Base-by-base conservation (phyloP, 2,113 vertebrate genomes). In the Thomomys bottae region DNA sequence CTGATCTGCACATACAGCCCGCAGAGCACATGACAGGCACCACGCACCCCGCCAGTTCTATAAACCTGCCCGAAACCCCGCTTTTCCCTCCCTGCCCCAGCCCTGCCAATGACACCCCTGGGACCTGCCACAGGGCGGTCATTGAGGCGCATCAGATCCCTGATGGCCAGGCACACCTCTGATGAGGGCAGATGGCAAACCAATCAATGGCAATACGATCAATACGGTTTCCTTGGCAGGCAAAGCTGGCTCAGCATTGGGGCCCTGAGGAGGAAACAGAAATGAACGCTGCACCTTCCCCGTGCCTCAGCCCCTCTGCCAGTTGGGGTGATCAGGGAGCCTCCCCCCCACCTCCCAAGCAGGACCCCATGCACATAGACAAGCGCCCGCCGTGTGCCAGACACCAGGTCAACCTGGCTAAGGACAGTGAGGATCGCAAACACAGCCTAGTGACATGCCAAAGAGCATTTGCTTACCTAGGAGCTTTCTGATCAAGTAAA, bases 391-490 rank as follows among this genome's bases (percentile, higher is more conserved):
- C 70, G 32, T 54, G 79, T 89, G 76, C 86, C 64, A 66, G 38
- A 61, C 61, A 9, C 40, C 0, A 0, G 26, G 17, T 85, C 21
- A 68, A 15, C 23, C 4, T 1, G 23, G 75, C 45, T 11, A 45
- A 11, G 45, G 45, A 45, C 11, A 11, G 49, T 15, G 18, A 15
- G 8, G 2, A 15, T 6, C 24, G 20, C 80, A 61, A 57, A 32
- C 70, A 15, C n/a, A 45, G 85, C 84, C 66, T 42, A 28, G 45
- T 49, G 45, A 49, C 36, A 61, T 28, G 75, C 5, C 45, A 34
- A 0, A 6, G 20, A 80, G 61, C 6, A 15, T 49, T 7, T 59
- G 73, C 63, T 54, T 54, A 2, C 49, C 54, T 32, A 83, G 23
- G 70, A 79, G 42, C 18, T 34, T 45, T 28, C 66, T 67, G 64